Base-by-base conservation (phyloP, 2,797 vertebrate species). In the Myotis findleyi region DNA sequence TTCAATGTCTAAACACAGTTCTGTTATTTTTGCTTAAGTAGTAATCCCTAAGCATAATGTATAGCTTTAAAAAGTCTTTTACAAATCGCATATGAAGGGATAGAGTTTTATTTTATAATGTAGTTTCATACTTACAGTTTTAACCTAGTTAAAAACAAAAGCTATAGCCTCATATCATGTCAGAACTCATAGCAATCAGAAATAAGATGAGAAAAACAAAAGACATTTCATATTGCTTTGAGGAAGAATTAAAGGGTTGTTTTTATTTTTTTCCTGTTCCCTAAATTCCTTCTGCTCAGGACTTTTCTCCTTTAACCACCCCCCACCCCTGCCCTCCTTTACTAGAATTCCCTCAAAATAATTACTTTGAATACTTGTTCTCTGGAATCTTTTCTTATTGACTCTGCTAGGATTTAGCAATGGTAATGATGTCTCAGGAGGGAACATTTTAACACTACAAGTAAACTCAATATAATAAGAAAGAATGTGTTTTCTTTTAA, bases 91-190 rank as follows among this genome's bases (percentile, higher is more conserved):
- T 17, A 53, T 69, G 9, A n/a, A 11, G 10, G 13, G 4, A 23
- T 21, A 36, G 1, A 57, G 49, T 36, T 95, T 85, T 93, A 49
- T 55, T 77, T 36, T 55, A 55, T 38, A 55, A 79, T 44, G 7
- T 10, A 59, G 17, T 68, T 69, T 90, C 64, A 75, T 72, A 66
- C 71, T 64, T 53, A 62, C 20, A 72, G 38, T 17, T 84, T 85
- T 76, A 92, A 95, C 12, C 83, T 18, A 73, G 27, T 30, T 57
- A 73, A 73, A 93, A 66, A 80, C 12, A 41, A 53, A 90, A 81
- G 20, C 27, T 76, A 30, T 12, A 75, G 25, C 30, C 75, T 51
- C 71, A 30, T 27, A 11, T 27, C n/a, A 66, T 55, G 38, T 55
- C 21, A 49, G 69, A 57, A 64, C 10, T 33, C 88, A 83, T 1